Conservation (phyloP, 1,140 invertebrate genomes). For the Acromyrmex charruanus region DNA sequence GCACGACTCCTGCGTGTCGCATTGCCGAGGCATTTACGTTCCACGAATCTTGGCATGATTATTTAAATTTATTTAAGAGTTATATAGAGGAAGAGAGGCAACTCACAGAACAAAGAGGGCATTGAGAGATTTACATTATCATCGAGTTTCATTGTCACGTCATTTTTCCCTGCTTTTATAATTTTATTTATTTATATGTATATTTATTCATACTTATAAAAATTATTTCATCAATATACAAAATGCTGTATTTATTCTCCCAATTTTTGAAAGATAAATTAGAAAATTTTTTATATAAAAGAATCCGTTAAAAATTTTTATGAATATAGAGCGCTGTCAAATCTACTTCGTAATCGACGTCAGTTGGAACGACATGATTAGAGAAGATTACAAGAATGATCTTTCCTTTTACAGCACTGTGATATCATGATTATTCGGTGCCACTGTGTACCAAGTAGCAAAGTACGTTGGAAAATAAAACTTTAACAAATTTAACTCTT, state of each 20-base stretch:
- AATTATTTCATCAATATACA: neutral
- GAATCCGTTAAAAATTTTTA: neutral
- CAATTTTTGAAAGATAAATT: neutral
- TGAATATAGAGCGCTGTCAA: neutral
- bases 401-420: slow-evolving; percentile 6
- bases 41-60: slow-evolving; percentile 76
- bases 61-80: slow-evolving; percentile 75
- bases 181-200: slow-evolving; percentile 21
- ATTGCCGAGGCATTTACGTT: slow-evolving; percentile 57
- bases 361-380: slow-evolving; percentile 1
- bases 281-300: neutral
- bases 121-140: slow-evolving; percentile 22
- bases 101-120: slow-evolving; percentile 16
- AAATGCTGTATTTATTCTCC: neutral
- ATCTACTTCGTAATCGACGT: slow-evolving; percentile 10
- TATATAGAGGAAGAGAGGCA: slow-evolving; percentile 77
- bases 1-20: slow-evolving; percentile 72
- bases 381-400: slow-evolving; percentile 31
- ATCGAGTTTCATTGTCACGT: neutral
- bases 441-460: neutral
- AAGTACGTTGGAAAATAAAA: slow-evolving; percentile 10
- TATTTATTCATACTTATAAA: slow-evolving; percentile 24
- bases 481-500: neutral
- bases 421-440: slow-evolving; percentile 27
- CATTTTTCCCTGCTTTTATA: slow-evolving; percentile 4